phyloP scores from a whole-genome alignment of 2,888 invertebrate genomes.

The Disparrhopalites patrizii region DNA sequence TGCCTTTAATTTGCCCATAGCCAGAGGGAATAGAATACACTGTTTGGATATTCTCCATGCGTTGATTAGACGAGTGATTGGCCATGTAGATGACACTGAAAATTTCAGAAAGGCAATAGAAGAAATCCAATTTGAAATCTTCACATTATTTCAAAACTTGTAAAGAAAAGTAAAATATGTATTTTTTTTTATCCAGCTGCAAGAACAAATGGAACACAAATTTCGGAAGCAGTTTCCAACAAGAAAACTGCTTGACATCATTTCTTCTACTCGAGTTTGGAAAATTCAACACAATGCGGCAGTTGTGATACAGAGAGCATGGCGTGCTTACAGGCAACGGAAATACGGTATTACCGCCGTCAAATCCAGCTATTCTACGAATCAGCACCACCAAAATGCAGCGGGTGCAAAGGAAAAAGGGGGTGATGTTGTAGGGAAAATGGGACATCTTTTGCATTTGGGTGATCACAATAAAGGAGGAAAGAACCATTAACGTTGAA shows the following conservation, averaged over 20 bases:
- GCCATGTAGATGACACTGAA: slow-evolving; percentile 91
- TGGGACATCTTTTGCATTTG: background rate
- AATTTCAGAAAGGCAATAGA: slow-evolving; percentile 71
- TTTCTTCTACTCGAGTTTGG: slow-evolving; percentile 91
- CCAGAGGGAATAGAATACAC: slow-evolving; percentile 90
- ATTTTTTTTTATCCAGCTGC: no score
- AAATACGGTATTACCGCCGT: no score
- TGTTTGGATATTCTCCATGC: slow-evolving; percentile 92
- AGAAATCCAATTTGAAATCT: no score
- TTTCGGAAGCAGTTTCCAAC: slow-evolving; percentile 96
- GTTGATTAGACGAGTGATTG: slow-evolving; percentile 87
- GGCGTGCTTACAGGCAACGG: slow-evolving; percentile 59
- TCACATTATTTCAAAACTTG: no score
- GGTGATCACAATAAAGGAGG: background rate
- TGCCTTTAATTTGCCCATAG: slow-evolving; percentile 93
- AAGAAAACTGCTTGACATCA: slow-evolving; percentile 87
- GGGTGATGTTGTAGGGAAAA: no score
- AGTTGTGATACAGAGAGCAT: slow-evolving; percentile 75
- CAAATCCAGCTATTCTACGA: no score
- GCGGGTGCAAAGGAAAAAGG: no score
- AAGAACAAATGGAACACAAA: slow-evolving; percentile 90
- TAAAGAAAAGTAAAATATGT: no score
- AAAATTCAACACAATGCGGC: slow-evolving; percentile 94
- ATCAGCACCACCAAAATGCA: no score
- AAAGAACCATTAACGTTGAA: background rate